Evolutionary conservation across 2,888 invertebrate genomes (phyloP).

Genomic region (Drepanosiphum platanoidis): DNA sequence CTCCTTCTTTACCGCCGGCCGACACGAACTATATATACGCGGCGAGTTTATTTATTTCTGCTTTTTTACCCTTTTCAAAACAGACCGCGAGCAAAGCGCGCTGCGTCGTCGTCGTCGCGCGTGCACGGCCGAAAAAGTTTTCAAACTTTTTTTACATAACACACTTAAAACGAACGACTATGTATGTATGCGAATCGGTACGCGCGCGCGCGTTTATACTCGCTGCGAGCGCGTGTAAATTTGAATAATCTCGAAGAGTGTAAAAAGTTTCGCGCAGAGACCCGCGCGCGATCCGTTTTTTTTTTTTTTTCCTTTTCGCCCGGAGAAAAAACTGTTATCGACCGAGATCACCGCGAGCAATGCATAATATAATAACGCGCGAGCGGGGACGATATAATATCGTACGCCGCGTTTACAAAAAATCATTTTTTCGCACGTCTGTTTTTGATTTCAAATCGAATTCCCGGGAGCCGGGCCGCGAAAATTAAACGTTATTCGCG

Average conservation of each 20-base stretch:
- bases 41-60: no score
- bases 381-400: no score
- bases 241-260: slow-evolving; percentile 37
- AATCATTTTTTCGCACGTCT: no score
- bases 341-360: no score
- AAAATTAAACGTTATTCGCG: no score
- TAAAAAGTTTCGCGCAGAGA: slow-evolving; percentile 27
- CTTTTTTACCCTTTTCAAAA: neutral
- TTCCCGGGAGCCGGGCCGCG: no score
- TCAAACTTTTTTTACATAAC: slow-evolving; percentile 25
- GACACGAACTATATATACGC: no score
- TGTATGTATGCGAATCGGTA: neutral
- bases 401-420: no score
- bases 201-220: neutral
- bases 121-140: slow-evolving; percentile 32
- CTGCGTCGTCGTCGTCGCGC: neutral
- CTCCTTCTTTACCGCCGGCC: slow-evolving; percentile 14
- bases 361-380: no score
- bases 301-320: slow-evolving; percentile 33
- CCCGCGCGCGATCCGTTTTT: neutral
- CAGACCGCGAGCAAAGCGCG: neutral
- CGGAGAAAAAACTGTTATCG: neutral
- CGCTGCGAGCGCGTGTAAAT: slow-evolving; percentile 1
- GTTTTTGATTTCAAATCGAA: no score
- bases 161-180: slow-evolving; percentile 34